Base-by-base conservation (phyloP, 2,797 vertebrate genomes). In the Muscicapa comitata region DNA sequence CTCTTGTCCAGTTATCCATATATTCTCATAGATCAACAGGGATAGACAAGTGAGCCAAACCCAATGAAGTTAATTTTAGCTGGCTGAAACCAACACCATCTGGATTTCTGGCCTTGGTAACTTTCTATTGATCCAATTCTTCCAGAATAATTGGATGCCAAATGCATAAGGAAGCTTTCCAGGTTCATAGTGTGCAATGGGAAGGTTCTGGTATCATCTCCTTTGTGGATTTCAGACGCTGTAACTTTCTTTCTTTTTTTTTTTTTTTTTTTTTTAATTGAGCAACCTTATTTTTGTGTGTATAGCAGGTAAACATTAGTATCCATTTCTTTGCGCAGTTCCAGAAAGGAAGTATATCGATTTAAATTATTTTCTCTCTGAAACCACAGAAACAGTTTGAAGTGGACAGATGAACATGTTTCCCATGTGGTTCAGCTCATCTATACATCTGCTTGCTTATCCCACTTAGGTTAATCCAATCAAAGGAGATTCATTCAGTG, bases 51-150 rank as follows among this genome's bases (percentile, higher is more conserved):
- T 8, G 72, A 97, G 92, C 95, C 96, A 97, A 93, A 95, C 47
- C 75, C 43, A 59, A 7, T 58, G 86, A 67, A 94, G 89, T 93
- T 97, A 92, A 97, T 96, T 97, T 96, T 96, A 96, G 83, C 91
- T 94, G 91, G 88, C 92, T 94, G 92, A 92, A 94, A 95, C 94
- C 61, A 75, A 29, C 45, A 57, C 95, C 96, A 97, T 97, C 96
- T 98, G 97, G 71, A 94, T 94, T 96, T 91, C 80, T 95, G 96
- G 88, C 93, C 91, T 94, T 77, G 40, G 40, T 92, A 94, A 92
- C 71, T 96, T 97, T 96, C 74, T 94, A 96, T 83, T 95, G 95
- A 96, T 92, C 93, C 83, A 94, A 7, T 91, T 94, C 76, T 95
- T 96, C 88, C 89, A 75, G 62, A 89, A 72, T 48, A 65, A 11